Base-by-base conservation (phyloP, 2,888 invertebrate genomes). In the Psylliodes chrysocephalus region DNA sequence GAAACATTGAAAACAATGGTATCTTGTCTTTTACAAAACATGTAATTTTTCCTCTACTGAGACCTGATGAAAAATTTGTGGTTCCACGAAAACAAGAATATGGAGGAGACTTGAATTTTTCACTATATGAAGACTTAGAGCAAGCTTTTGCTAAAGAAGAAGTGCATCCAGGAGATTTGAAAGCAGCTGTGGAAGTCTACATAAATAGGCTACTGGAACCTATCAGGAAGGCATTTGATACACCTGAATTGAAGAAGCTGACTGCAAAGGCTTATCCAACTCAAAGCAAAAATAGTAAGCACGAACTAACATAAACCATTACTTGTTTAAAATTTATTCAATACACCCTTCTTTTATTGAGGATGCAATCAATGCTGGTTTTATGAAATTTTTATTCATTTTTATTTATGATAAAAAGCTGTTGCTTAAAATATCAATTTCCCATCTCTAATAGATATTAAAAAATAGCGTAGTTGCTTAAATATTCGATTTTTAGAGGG, bases 161-260 rank as follows among this genome's bases (percentile, higher is more conserved):
- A 73, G 84, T 98, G 57, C 97, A 98, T 85, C 98, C 98, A 17
- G 97, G 91, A 12, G 98, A 98, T 84, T 85, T 99, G 71, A 99
- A 99, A 83, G 85, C 84, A 30, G 89, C 93, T 14, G 94, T 94
- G 5, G 95, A 94, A 82, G 81, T 84, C 65, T 91, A 91, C 75
- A 91, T 99, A 15, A 98, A 98, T 82, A 87, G 86, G 77, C 85
- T 98, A 35, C 83, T 98, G 71, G 93, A 91, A 63, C 97, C 98
- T 12, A 92, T 99, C 73, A 89, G 96, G 72, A 90, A 93, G 80
- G 87, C 88, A 73, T 97, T 98, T 77, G 90, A 92, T 75, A 86
- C 88, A 44, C 88, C 92, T 0, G 90, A 92, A 75, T 83, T 97
- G 61, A 91, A 93, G 80, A 89, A 90, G 77, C 84, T 98, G 10